Evolutionary conservation across 2,888 invertebrate species (phyloP).

Genomic region (Lithophane semibrunnea): DNA sequence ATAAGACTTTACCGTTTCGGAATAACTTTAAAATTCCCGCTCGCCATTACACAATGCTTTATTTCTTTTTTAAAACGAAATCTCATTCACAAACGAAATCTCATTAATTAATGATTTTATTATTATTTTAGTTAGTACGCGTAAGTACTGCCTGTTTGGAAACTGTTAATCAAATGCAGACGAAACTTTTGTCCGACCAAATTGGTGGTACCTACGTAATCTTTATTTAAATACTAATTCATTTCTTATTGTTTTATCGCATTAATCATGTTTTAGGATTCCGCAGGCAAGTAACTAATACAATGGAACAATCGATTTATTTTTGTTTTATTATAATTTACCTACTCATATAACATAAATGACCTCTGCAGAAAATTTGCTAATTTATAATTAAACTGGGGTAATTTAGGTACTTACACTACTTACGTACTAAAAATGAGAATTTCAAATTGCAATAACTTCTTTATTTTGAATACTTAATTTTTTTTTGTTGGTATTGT

Average conservation of each 20-base stretch:
- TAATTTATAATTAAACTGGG: too few relatives aligned
- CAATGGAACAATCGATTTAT: neutral
- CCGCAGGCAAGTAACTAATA: neutral
- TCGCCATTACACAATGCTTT: constrained; percentile 32
- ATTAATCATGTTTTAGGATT: constrained; percentile 23
- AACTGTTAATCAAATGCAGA: neutral
- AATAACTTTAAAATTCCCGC: constrained; percentile 39
- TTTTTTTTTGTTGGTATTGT: too few relatives aligned
- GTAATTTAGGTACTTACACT: too few relatives aligned
- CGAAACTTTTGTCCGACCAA: neutral
- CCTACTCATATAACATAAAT: too few relatives aligned
- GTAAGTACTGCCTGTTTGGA: neutral
- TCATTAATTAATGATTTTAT: neutral
- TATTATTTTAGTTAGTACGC: too few relatives aligned
- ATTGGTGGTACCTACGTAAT: neutral
- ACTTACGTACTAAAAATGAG: too few relatives aligned
- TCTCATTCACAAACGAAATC: neutral
- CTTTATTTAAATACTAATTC: neutral
- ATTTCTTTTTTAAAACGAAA: neutral
- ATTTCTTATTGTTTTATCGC: neutral
- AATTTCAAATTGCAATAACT: too few relatives aligned
- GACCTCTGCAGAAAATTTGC: too few relatives aligned
- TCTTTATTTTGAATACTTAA: too few relatives aligned
- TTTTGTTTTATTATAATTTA: too few relatives aligned
- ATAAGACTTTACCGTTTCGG: constrained; percentile 46